phyloP scores from a whole-genome alignment of 2,797 vertebrate genomes.

The Galaxias olidus region DNA sequence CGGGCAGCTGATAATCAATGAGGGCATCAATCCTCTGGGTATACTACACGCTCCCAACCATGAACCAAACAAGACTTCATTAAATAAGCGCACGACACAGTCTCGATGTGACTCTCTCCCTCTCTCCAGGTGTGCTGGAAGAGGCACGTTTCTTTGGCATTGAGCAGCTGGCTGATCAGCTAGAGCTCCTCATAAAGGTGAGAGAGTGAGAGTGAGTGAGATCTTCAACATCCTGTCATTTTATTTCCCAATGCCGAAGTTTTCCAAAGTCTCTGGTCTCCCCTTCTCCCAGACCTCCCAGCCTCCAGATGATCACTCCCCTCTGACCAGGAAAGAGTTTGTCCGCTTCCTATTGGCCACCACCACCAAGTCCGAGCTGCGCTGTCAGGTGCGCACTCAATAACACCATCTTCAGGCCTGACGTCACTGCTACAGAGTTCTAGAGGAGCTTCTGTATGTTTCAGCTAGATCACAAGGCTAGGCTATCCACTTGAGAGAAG shows the following conservation, averaged over 20 bases:
- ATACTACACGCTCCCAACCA: slow-evolving; percentile 10
- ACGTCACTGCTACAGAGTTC: too few species aligned
- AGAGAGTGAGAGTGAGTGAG: not conserved
- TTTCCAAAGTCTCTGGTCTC: not conserved
- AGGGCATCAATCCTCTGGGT: slow-evolving; percentile 66
- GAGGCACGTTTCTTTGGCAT: slow-evolving; percentile 95
- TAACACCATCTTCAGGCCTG: slow-evolving; percentile 54
- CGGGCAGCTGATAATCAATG: slow-evolving; percentile 65
- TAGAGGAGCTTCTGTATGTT: too few species aligned
- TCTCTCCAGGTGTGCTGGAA: slow-evolving; percentile 84
- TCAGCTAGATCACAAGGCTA: too few species aligned
- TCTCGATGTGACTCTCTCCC: not conserved
- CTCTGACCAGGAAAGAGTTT: slow-evolving; percentile 88
- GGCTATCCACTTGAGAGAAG: not conserved
- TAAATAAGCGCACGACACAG: not conserved
- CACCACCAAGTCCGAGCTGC: slow-evolving; percentile 92
- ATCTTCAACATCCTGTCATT: too few species aligned
- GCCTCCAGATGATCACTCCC: slow-evolving; percentile 89
- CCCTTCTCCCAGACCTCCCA: slow-evolving; percentile 75
- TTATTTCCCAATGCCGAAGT: too few species aligned
- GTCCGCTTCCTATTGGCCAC: slow-evolving; percentile 87
- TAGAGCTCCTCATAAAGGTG: slow-evolving; percentile 91
- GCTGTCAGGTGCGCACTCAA: slow-evolving; percentile 88
- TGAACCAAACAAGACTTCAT: not conserved
- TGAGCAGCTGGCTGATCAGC: slow-evolving; percentile 87